A percentile compares a stretch with the other conserved stretches of the same genome.
Evolutionary conservation across 2,113 vertebrate genomes (phyloP).

Genomic region (Glaucomys volans): DNA sequence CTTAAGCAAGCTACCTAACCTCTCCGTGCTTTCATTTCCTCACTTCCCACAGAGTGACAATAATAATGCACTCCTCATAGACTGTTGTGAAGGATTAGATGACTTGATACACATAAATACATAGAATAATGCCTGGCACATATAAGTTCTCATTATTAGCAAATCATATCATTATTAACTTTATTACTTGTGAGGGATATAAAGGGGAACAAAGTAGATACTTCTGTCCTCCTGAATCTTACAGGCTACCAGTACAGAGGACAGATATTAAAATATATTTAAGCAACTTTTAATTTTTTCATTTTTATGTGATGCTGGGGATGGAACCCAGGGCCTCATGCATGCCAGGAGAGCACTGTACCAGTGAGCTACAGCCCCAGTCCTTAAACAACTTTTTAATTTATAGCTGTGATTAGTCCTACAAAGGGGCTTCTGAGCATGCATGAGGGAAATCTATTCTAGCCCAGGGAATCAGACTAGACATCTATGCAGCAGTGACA

Average conservation of each 20-base stretch:
- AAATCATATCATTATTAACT: not conserved
- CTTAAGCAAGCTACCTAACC: not conserved
- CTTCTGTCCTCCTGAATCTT: not conserved
- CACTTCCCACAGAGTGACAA: not conserved
- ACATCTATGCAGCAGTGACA: not conserved
- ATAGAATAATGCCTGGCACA: not conserved
- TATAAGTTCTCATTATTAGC: not conserved
- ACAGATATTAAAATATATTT: not conserved
- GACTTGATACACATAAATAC: not conserved
- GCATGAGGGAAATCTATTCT: not conserved
- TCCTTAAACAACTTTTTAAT: not conserved
- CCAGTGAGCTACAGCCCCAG: too few relatives aligned
- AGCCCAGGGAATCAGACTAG: not conserved
- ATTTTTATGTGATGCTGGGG: too few relatives aligned
- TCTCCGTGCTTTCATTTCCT: not conserved
- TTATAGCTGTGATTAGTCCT: conserved; percentile 3
- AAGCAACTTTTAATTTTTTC: not conserved
- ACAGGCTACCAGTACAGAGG: not conserved
- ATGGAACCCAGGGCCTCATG: too few relatives aligned
- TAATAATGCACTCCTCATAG: not conserved
- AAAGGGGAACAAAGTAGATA: not conserved
- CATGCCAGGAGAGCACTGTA: too few relatives aligned
- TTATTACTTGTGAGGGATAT: not conserved
- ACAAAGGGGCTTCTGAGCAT: not conserved
- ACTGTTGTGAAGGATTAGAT: not conserved